Evolutionary conservation across 2,797 vertebrate genomes (phyloP).

Genomic region (Poecilia wingei): DNA sequence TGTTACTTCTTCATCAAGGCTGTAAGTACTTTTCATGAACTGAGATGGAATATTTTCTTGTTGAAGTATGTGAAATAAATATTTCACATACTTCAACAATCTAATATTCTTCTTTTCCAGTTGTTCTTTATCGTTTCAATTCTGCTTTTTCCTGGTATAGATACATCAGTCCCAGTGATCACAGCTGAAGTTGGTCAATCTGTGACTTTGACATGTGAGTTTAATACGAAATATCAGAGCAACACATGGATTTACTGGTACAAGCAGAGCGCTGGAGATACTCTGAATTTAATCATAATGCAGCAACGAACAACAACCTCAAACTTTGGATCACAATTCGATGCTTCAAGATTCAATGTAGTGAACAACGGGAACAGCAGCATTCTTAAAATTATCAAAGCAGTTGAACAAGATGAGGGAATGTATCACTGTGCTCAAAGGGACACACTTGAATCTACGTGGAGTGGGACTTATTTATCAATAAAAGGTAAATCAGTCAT

Average conservation of each 20-base stretch:
- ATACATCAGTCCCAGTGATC: conserved; percentile 9
- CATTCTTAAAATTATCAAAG: not conserved
- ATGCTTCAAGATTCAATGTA: not conserved
- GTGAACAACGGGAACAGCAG: rapidly evolving
- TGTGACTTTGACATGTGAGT: conserved; percentile 1
- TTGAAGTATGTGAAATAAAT: not conserved
- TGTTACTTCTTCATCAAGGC: conserved; percentile 20
- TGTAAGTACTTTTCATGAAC: not conserved
- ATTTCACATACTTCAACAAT: too few species aligned
- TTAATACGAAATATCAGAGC: rapidly evolving
- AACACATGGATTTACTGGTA: conserved; percentile 6
- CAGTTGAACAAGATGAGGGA: conserved; percentile 5
- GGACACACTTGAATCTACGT: not conserved
- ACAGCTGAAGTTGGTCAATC: not conserved
- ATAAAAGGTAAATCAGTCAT: conserved; percentile 18
- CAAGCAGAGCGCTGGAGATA: not conserved
- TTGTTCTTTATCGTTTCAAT: not conserved
- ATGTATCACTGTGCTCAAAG: conserved; percentile 13
- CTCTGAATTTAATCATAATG: not conserved
- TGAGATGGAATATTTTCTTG: not conserved
- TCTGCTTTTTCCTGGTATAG: not conserved
- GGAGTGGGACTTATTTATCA: conserved; percentile 20
- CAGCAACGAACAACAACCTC: not conserved
- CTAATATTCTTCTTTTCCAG: not conserved
- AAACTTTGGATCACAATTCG: rapidly evolving